Evolutionary conservation across 2,113 vertebrate genomes (phyloP).

Genomic region (Xenopus tropicalis): UCB_Xtro_10.0 CM004449.2:75027001-75027500

Average conservation of each 20-base stretch:
- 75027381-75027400: too few species aligned
- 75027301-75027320: neutral
- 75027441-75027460: too few species aligned
- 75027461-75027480: too few species aligned
- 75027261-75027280: neutral
- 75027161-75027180: slow-evolving; percentile 1
- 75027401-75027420: too few species aligned
- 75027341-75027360: neutral
- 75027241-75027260: neutral
- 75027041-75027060: too few species aligned
- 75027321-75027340: neutral
- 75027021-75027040: too few species aligned
- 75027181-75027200: slow-evolving; percentile 3
- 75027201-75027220: neutral
- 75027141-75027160: neutral
- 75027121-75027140: neutral
- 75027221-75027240: slow-evolving; percentile 8
- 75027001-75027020: too few species aligned
- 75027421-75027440: too few species aligned
- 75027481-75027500: too few species aligned
- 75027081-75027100: neutral
- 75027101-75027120: slow-evolving; percentile 1
- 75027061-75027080: neutral
- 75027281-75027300: neutral
- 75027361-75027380: too few species aligned